A percentile compares a stretch with the other conserved stretches of the same genome.
Evolutionary conservation across 2,797 vertebrate genomes (phyloP).

Genomic region (Rhincodon typus): DNA sequence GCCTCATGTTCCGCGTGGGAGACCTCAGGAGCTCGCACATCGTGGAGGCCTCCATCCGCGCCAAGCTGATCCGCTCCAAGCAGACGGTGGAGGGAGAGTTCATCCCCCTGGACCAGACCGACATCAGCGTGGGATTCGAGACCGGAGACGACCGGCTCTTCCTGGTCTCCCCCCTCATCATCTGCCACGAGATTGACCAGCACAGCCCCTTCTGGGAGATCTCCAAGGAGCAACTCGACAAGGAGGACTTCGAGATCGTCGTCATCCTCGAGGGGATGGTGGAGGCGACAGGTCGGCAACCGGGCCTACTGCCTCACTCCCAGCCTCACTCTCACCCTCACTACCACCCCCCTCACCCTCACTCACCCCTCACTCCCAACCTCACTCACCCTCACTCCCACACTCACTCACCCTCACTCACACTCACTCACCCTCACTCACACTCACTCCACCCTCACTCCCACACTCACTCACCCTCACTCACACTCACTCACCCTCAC

Average conservation of each 20-base stretch:
- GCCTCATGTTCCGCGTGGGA: slow-evolving; percentile 93
- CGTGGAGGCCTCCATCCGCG: slow-evolving; percentile 91
- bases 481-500: too few relatives aligned
- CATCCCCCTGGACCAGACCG: slow-evolving; percentile 93
- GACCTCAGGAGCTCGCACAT: slow-evolving; percentile 94
- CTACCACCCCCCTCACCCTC: too few relatives aligned
- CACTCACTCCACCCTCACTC: too few relatives aligned
- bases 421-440: too few relatives aligned
- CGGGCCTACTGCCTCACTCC: too few relatives aligned
- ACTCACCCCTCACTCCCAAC: too few relatives aligned
- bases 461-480: too few relatives aligned
- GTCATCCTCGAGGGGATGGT: slow-evolving; percentile 98
- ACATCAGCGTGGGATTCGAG: slow-evolving; percentile 94
- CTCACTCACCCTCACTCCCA: too few relatives aligned
- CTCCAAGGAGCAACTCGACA: slow-evolving; percentile 77
- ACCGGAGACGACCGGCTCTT: slow-evolving; percentile 93
- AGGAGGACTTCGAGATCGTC: slow-evolving; percentile 94
- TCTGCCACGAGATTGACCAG: slow-evolving; percentile 86
- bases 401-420: too few relatives aligned
- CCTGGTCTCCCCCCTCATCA: slow-evolving; percentile 87
- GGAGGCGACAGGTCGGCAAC: slow-evolving; percentile 79
- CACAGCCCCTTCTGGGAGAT: slow-evolving; percentile 90
- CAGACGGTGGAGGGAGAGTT: slow-evolving; percentile 97
- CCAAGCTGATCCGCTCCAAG: slow-evolving; percentile 96
- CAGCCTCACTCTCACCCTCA: too few relatives aligned